Conservation (phyloP, 2,797 vertebrate genomes). For the Rhynchotus rufescens region DNA sequence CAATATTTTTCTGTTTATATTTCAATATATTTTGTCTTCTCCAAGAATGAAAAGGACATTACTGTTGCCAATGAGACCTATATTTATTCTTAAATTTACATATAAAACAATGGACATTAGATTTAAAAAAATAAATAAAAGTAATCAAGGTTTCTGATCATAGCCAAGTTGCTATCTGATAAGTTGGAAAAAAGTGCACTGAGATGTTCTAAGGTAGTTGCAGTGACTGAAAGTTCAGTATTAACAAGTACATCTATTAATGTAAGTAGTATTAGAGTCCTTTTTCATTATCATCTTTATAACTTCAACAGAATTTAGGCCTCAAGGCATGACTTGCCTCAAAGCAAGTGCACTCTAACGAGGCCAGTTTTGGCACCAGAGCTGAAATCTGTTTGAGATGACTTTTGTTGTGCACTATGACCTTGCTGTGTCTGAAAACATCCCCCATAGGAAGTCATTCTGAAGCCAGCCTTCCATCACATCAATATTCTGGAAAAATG, state of each 20-base stretch:
- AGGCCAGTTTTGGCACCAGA: background rate
- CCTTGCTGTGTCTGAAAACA: constrained; percentile 12
- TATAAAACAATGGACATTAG: background rate
- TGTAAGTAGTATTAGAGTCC: background rate
- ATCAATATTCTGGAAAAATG: constrained; percentile 27
- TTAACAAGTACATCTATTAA: background rate
- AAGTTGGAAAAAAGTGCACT: background rate
- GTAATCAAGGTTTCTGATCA: background rate
- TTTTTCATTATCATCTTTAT: background rate
- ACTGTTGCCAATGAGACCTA: background rate
- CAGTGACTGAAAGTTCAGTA: background rate
- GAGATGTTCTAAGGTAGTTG: background rate
- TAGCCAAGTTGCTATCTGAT: background rate
- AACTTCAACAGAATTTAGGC: no score
- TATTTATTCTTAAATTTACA: background rate
- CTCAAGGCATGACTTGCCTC: background rate
- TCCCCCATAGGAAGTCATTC: background rate
- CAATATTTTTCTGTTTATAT: background rate
- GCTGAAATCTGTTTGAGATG: constrained; percentile 30
- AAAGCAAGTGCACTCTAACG: background rate
- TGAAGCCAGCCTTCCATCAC: background rate
- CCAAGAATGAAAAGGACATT: background rate
- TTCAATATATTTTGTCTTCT: background rate
- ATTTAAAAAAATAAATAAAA: background rate
- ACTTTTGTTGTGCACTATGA: constrained; percentile 2